Evolutionary conservation across 2,797 vertebrate genomes (phyloP).

Genomic region (Coregonus suidteri): DNA sequence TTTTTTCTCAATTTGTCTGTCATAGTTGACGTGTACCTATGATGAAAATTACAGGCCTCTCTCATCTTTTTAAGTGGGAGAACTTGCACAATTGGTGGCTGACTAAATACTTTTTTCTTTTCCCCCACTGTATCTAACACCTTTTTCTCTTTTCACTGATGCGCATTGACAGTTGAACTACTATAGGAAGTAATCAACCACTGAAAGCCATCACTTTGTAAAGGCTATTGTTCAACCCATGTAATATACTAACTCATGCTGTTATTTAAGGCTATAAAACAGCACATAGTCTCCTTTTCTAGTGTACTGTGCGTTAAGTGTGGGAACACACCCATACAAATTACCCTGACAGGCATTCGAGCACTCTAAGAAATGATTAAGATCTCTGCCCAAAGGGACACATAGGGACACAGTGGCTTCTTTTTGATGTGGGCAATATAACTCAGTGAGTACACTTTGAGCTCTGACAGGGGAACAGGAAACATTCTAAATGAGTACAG

Average conservation of each 20-base stretch:
- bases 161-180: background rate
- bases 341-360: background rate
- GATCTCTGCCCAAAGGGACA: background rate
- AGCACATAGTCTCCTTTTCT: too few species aligned
- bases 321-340: constrained; percentile 16
- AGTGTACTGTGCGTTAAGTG: background rate
- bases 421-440: background rate
- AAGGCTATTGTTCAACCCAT: background rate
- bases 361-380: background rate
- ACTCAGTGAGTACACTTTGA: background rate
- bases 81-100: too few species aligned
- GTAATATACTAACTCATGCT: background rate
- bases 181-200: background rate
- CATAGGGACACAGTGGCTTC: background rate
- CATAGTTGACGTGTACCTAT: too few species aligned
- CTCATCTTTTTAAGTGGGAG: too few species aligned
- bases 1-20: too few species aligned
- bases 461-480: background rate
- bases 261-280: too few species aligned
- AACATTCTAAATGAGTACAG: background rate
- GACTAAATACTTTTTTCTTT: too few species aligned
- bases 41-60: too few species aligned
- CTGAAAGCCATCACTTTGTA: background rate
- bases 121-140: too few species aligned
- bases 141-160: too few species aligned